A percentile compares a stretch with the other conserved stretches of the same genome.
These are phyloP conservation scores for Aplodontia rufa DNA, from an alignment of 2,113 vertebrate species.

Conservation along the genomic window DNA sequence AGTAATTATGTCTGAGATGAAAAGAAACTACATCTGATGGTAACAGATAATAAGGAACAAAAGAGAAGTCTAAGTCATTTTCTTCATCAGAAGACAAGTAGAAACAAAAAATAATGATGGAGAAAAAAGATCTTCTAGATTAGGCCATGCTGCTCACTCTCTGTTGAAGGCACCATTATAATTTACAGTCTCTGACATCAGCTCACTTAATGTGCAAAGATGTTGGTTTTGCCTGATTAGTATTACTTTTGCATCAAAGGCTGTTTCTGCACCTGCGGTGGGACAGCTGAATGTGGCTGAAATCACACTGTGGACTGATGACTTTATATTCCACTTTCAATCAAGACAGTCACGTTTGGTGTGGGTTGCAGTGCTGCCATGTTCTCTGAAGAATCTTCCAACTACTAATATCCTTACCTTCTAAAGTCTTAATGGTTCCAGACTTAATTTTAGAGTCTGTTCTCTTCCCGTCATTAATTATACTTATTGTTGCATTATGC, in stretches of 20 bases:
- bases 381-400: neutral
- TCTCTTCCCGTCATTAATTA: too few relatives aligned
- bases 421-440: neutral
- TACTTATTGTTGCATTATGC: neutral
- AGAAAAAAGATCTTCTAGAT: neutral
- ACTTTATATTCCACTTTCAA: slow-evolving; percentile 23
- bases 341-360: neutral
- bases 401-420: neutral
- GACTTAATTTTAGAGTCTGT: neutral
- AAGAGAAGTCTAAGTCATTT: neutral
- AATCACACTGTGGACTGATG: neutral
- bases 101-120: neutral
- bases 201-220: neutral
- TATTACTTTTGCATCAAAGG: slow-evolving; percentile 25
- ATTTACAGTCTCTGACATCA: slow-evolving; percentile 20
- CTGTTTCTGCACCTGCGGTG: slow-evolving; percentile 6
- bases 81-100: neutral
- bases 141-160: neutral
- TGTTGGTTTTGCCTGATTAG: slow-evolving; percentile 25
- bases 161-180: neutral
- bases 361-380: neutral
- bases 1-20: neutral
- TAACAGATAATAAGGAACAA: neutral
- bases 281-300: neutral
- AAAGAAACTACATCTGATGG: neutral